phyloP scores from a whole-genome alignment of 30 jellyfish, hydroid and myxozoan species.

The Catostylus mosaicus region DNA sequence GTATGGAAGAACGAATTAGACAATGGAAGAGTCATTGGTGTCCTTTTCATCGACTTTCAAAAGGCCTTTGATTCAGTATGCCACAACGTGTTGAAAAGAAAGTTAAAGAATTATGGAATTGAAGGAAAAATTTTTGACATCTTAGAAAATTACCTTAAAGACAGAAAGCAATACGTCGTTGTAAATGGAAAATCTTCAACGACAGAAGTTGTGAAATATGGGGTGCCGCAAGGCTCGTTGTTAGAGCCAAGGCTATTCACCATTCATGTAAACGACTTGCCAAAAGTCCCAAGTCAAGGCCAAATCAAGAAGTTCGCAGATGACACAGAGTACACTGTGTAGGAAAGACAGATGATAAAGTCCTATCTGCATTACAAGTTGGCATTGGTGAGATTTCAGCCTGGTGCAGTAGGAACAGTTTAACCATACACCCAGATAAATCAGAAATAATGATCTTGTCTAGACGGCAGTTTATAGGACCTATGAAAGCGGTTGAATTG shows the following conservation, averaged over 20 bases:
- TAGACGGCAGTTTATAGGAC: constrained; percentile 21
- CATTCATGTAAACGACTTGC: constrained; percentile 36
- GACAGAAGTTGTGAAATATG: constrained; percentile 30
- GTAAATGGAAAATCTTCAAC: constrained; percentile 57
- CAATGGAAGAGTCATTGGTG: constrained; percentile 14
- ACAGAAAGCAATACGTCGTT: constrained; percentile 48
- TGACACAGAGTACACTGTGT: constrained; percentile 64
- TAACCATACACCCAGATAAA: constrained; percentile 48
- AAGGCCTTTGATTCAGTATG: constrained; percentile 28
- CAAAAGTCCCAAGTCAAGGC: constrained; percentile 34
- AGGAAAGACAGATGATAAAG: constrained; percentile 59
- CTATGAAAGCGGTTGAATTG: constrained; percentile 30
- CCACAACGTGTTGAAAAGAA: constrained; percentile 19
- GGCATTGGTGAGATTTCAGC: constrained; percentile 35
- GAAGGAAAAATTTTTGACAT: constrained; percentile 50
- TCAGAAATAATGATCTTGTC: constrained; percentile 47
- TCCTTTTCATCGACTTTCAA: constrained; percentile 24
- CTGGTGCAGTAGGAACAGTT: constrained; percentile 52
- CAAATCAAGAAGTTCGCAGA: constrained; percentile 35
- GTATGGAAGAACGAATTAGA: constrained; percentile 19
- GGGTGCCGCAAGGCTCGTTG: constrained; percentile 65
- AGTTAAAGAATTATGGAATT: constrained; percentile 1
- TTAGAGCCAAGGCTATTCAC: constrained; percentile 64
- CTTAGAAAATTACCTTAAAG: constrained; percentile 29
- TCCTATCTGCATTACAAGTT: constrained; percentile 16